A percentile compares a stretch with the other conserved stretches of the same genome.
Conservation (phyloP, 2,888 invertebrate species). For the Laothoe populi region DNA sequence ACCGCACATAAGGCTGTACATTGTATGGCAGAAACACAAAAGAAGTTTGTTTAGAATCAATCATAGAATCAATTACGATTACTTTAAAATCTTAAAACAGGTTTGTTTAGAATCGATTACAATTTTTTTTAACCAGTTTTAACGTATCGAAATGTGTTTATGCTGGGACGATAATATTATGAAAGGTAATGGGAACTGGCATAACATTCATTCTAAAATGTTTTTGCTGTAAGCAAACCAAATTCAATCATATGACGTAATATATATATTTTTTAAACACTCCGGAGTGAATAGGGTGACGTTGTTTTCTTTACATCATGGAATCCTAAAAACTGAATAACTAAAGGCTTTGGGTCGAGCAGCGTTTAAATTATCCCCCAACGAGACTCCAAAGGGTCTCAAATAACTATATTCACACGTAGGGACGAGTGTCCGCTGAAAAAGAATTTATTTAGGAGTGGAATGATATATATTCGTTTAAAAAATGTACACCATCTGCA, state of each 20-base stretch:
- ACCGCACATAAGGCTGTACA: no score
- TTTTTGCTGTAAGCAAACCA: no score
- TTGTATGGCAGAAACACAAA: no score
- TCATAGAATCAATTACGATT: no score
- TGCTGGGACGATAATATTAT: no score
- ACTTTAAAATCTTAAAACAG: no score
- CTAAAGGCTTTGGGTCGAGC: slow-evolving; percentile 25
- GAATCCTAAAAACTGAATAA: slow-evolving; percentile 28
- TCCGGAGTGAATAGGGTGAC: background rate
- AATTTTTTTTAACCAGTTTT: background rate
- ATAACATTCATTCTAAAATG: no score
- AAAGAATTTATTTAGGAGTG: background rate
- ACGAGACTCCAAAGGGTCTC: slow-evolving; percentile 31
- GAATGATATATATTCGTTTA: background rate
- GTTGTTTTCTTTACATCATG: background rate
- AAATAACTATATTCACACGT: slow-evolving; percentile 26
- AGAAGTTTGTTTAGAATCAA: no score
- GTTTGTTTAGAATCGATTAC: no score
- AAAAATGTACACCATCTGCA: background rate
- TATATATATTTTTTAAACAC: no score
- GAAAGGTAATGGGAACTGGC: no score
- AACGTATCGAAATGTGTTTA: background rate
- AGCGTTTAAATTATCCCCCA: slow-evolving; percentile 37
- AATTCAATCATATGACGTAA: no score
- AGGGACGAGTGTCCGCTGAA: slow-evolving; percentile 5